Base-by-base conservation (phyloP, 37 sponge, comb jelly and placozoan species). In the Spongilla lacustris region DNA sequence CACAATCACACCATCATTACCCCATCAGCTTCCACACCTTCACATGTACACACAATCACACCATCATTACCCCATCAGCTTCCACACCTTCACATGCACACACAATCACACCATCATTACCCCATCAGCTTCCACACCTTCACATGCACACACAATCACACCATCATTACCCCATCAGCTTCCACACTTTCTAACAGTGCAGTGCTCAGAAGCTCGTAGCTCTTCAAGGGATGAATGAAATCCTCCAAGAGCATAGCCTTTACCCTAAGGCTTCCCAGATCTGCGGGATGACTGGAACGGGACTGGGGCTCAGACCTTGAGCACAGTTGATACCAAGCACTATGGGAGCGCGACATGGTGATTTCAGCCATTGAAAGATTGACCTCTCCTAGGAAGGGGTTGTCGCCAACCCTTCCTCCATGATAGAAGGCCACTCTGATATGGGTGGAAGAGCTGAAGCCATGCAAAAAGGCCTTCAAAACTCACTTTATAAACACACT, bases 341-440 rank as follows among this genome's bases (percentile, higher is more conserved):
- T 11, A 50, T 91, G 70, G 26, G 68, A 28, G 13, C 78, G 67
- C 13, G 78, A 26, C 46, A n/a, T 75, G 76, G 32, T 37, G 17
- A 75, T 75, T 2, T 30, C 76, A 75, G 34, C 35, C 31, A 37
- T 75, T n/a, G 76, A 75, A 0, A 75, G 36, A 8, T 27, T 82
- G 67, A 93, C 84, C 71, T 93, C 87, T 0, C 93, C 93, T 14
- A 93, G 74, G 80, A 89, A 89, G 21, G 80, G 24, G 28, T 86
- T 76, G 36, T 88, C 93, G 21, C 71, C 66, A 4, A 88, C 66
- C 48, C 79, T 68, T 4, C 67, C 48, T 32, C 80, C 77, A 37
- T 92, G 92, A 85, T 85, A 92, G 22, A 88, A 19, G 25, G 50
- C 41, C 29, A 79, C 71, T 68, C 80, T 75, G 80, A 2, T 17